Conservation (phyloP, 2,113 vertebrate species). For the rabbit (Oryctolagus cuniculus) region DNA sequence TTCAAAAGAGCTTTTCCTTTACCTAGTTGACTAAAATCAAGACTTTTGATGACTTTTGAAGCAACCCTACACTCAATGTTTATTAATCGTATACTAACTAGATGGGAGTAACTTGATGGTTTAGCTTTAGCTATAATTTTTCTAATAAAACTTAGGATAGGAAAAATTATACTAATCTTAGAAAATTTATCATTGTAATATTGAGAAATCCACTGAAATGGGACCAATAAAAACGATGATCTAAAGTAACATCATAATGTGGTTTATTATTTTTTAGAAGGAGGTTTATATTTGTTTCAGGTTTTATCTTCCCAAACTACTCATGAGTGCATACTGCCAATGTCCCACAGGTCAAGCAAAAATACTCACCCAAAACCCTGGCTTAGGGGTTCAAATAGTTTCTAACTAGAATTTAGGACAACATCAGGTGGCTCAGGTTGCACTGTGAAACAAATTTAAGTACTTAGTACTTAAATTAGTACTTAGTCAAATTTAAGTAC, state of each 20-base stretch:
- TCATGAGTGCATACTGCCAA: not conserved
- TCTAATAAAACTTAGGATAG: conserved; percentile 28
- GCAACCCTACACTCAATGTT: conserved; percentile 25
- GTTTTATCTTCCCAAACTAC: conserved; percentile 23
- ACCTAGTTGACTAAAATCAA: conserved; percentile 65
- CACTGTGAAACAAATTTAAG: not conserved
- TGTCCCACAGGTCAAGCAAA: conserved; percentile 23
- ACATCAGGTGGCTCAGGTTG: conserved; percentile 1
- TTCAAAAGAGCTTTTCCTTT: conserved; percentile 79
- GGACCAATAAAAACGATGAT: not conserved
- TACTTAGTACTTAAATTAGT: too few relatives aligned
- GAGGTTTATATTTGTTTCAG: conserved; percentile 22
- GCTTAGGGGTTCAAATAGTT: conserved; percentile 35
- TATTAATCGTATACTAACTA: conserved; percentile 43
- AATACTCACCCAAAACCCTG: conserved; percentile 15
- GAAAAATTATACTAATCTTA: conserved; percentile 23
- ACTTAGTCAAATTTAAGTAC: too few relatives aligned
- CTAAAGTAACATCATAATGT: conserved; percentile 15
- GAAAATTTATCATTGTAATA: conserved; percentile 21
- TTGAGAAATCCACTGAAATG: conserved; percentile 36
- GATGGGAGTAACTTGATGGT: not conserved
- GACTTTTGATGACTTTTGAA: conserved; percentile 60
- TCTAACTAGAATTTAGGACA: conserved; percentile 63
- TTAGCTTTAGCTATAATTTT: conserved; percentile 51
- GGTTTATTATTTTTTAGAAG: conserved; percentile 50